A percentile compares a stretch with the other conserved stretches of the same genome.
Conservation (phyloP, 2,888 invertebrate genomes). For the Rhogogaster chlorosoma region DNA sequence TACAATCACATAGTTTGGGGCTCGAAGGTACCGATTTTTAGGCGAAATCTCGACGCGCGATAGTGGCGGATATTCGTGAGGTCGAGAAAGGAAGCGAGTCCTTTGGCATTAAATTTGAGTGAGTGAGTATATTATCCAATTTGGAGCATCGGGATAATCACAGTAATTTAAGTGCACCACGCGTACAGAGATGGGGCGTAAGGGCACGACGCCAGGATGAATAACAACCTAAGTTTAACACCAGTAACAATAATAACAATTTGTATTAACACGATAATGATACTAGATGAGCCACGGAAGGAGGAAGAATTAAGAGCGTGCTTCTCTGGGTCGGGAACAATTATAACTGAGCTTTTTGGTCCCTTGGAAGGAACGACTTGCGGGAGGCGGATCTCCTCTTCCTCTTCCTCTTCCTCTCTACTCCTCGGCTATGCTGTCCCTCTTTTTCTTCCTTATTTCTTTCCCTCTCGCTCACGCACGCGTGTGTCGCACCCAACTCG, state of each 20-base stretch:
- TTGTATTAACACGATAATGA: neutral
- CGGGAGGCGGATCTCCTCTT: conserved; percentile 73
- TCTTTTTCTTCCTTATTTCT: conserved; percentile 1
- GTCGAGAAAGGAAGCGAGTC: too few species aligned
- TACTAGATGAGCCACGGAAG: neutral
- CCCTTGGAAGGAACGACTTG: conserved; percentile 59
- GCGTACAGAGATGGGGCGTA: neutral
- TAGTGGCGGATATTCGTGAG: neutral
- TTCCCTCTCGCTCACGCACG: conserved; percentile 23
- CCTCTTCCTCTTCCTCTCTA: conserved; percentile 35
- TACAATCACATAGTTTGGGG: neutral
- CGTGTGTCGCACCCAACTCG: conserved; percentile 17
- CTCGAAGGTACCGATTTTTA: neutral
- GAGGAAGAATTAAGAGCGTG: conserved; percentile 60
- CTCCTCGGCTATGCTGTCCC: conserved; percentile 53
- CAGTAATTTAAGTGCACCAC: conserved; percentile 17
- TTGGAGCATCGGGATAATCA: conserved; percentile 40
- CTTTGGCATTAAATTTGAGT: neutral
- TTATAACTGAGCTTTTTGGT: conserved; percentile 78
- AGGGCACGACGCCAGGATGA: conserved; percentile 12
- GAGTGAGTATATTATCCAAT: conserved; percentile 17
- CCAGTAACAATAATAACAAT: conserved; percentile 2
- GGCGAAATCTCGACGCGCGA: neutral
- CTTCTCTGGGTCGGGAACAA: conserved; percentile 75
- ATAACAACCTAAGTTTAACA: neutral